Base-by-base conservation (phyloP, 2,888 invertebrate genomes). In the Epiblema foenella region DNA sequence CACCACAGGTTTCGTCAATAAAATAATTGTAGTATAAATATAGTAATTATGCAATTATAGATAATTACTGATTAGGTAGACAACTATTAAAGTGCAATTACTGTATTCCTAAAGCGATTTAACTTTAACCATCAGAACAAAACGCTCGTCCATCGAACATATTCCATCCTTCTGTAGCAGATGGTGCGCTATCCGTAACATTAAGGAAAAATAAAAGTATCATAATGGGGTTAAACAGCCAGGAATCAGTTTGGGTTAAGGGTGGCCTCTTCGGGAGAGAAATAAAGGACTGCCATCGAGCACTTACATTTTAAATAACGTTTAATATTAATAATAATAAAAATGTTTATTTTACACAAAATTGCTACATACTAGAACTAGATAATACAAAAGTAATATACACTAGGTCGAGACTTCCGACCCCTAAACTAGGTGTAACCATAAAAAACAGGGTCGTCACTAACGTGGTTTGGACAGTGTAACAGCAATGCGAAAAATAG, bases 131-230 rank as follows among this genome's bases (percentile, higher is more conserved):
- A 58, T 58, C 51, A 42, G 51, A 54, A 54, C 60, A 54, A 54
- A 58, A 46, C 58, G 58, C 51, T 58, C 37, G 18, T 42, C 29
- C n/a, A 58, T 39, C 42, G 52, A 65, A 52, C 58, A 39, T 64
- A 65, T 60, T 60, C 37, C 46, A 60, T 60, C 69, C 65, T 54
- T 60, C 20, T 42, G 65, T 20, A 54, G 46, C 65, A 70, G 54
- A 70, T 66, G 70, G 65, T 46, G 2, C 59, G 56, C 37, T 37
- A 37, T 68, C 51, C 58, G 58, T 57, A 57, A 69, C 63, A 69
- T 70, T 66, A 70, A 49, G 65, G 70, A 60, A 70, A 70, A 70
- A 59, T 70, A 66, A 70, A 70, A 70, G 65, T 70, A 70, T 70
- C 49, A 70, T 70, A 70, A 70, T 70, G 49, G 65, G 46, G 46